phyloP scores from a whole-genome alignment of 2,797 vertebrate species.

The Cottoperca gobio region DNA sequence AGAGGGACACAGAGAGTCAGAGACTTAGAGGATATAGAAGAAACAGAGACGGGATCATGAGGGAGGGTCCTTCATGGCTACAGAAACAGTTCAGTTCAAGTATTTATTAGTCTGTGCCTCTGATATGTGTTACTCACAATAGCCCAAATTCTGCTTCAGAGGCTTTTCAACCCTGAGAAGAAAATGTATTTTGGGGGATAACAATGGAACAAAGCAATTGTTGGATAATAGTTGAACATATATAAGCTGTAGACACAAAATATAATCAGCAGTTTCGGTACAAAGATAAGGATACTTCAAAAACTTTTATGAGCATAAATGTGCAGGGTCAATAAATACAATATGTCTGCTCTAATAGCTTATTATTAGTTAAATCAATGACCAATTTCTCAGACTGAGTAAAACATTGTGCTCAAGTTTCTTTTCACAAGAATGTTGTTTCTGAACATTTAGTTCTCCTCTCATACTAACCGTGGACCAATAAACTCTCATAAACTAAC shows the following conservation, averaged over 20 bases:
- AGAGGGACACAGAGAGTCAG: too few species aligned
- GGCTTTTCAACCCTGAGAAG: constrained; percentile 8
- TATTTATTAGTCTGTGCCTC: neutral
- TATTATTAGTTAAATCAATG: neutral
- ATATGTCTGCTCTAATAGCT: neutral
- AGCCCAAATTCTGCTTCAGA: neutral
- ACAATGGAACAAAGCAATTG: neutral
- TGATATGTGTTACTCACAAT: neutral
- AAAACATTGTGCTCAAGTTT: neutral
- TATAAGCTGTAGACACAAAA: neutral
- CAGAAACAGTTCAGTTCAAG: neutral
- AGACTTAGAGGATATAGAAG: too few species aligned
- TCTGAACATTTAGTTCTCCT: neutral
- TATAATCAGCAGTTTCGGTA: neutral
- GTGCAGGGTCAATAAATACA: neutral
- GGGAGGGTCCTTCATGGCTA: neutral
- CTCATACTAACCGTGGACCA: neutral
- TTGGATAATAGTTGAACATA: neutral
- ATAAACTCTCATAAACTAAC: neutral
- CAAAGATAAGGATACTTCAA: neutral
- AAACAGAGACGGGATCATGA: too few species aligned
- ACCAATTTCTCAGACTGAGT: neutral
- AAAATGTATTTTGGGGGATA: neutral
- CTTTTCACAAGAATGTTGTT: too few species aligned
- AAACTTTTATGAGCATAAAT: neutral